Evolutionary conservation across 2,797 vertebrate genomes (phyloP).

Genomic region (Tragelaphus eurycerus): DNA sequence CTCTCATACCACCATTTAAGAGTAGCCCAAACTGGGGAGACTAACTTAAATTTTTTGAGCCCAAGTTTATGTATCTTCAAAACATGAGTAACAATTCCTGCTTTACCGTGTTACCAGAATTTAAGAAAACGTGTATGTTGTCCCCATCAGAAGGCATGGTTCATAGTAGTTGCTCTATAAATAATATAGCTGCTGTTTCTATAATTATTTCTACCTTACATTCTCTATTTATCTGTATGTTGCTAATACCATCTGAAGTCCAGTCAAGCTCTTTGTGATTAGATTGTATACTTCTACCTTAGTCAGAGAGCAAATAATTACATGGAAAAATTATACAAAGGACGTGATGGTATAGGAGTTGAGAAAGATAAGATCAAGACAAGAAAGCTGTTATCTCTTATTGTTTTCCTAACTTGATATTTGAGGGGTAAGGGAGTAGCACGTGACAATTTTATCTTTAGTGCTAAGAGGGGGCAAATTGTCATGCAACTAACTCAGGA

Average conservation of each 20-base stretch:
- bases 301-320: background rate
- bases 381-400: background rate
- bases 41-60: background rate
- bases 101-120: background rate
- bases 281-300: background rate
- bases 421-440: background rate
- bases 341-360: background rate
- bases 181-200: background rate
- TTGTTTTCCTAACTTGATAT: background rate
- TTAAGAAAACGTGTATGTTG: background rate
- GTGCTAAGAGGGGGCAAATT: background rate
- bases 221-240: background rate
- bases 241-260: background rate
- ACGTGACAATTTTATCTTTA: background rate
- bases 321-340: background rate
- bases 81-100: background rate
- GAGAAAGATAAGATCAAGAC: background rate
- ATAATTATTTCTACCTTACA: background rate
- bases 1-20: background rate
- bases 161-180: background rate
- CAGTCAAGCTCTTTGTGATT: background rate
- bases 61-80: constrained; percentile 24
- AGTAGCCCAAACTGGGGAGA: background rate
- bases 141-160: background rate
- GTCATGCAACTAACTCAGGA: background rate